Base-by-base conservation (phyloP, 35 echinoderm and acorn worm genomes). In the Stichopus chloronotus region DNA sequence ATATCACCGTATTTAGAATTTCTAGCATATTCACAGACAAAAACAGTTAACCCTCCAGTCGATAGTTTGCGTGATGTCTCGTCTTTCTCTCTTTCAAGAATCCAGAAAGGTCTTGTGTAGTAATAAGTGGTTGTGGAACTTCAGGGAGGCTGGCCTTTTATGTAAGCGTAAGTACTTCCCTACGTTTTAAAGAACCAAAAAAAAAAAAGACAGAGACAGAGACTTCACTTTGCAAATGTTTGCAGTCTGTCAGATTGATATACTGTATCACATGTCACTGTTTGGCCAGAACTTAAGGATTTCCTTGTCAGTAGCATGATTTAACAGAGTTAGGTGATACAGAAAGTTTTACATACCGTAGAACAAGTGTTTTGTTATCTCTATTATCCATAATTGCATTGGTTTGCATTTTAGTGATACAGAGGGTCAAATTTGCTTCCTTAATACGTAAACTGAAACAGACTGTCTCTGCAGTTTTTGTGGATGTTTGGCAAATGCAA, bases 121-220 rank as follows among this genome's bases (percentile, higher is more conserved):
- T 89, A 72, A 89, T 89, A 61, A 89, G 87, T 72, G 87, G 87
- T 25, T 89, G 87, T 71, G 87, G 87, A 25, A 89, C 87, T 21
- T 89, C 87, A 43, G 87, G 87, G 7, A 59, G 87, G 7, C 17
- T 89, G 30, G 87, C 59, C 59, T 89, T 89, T 25, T 89, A 52
- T 30, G 87, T 89, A 2, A 89, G 87, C 61, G 87, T 89, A 54
- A 89, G 87, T 22, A 83, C 0, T 74, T 74, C 23, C 23, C 52
- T 57, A 16, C 2, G 52, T 83, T n/a, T 6, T 79, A 79, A 13
- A 20, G 77, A 79, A 22, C 0, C 0, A 79, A 10, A 72, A 13
- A 72, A 22, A 13, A 13, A 22, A 72, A 72, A 16, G 69, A 22
- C 69, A 72, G n/a, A n/a, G n/a, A n/a, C n/a, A n/a, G n/a, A n/a